Percentiles rank a stretch among this genome's conserved stretches.
These are phyloP conservation scores for Chionodraco myersi DNA, from an alignment of 2,113 vertebrate genomes.

Conservation along the genomic window DNA sequence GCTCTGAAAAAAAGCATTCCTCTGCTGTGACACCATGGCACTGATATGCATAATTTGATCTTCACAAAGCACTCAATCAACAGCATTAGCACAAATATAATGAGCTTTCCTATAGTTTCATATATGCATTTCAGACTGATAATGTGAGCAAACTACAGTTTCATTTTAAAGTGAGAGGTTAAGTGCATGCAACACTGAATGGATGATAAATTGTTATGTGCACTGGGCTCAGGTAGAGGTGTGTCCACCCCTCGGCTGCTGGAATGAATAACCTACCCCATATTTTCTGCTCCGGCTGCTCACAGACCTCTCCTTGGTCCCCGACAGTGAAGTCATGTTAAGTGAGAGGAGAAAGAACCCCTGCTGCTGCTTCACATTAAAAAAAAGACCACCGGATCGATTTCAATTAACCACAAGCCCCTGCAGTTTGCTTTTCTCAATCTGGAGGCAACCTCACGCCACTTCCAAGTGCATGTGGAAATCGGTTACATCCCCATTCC, in stretches of 20 bases:
- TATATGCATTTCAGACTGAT: constrained; percentile 23
- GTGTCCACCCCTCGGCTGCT: constrained; percentile 25
- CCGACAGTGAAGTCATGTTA: constrained; percentile 96
- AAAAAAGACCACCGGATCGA: constrained; percentile 58
- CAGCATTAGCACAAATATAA: constrained; percentile 23
- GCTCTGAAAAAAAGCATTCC: constrained; percentile 26
- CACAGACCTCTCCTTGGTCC: constrained; percentile 93
- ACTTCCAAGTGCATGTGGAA: constrained; percentile 59
- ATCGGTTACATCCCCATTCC: constrained; percentile 56
- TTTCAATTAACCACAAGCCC: constrained; percentile 68
- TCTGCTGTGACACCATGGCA: constrained; percentile 40
- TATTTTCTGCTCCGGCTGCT: constrained; percentile 93
- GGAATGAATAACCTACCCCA: constrained; percentile 87
- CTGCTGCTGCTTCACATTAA: constrained; percentile 77
- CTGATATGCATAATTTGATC: constrained; percentile 38
- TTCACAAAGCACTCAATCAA: constrained; percentile 36
- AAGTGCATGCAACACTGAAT: constrained; percentile 24
- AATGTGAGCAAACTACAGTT: constrained; percentile 2
- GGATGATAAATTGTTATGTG: constrained; percentile 46
- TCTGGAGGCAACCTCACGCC: constrained; percentile 51
- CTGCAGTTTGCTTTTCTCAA: constrained; percentile 64
- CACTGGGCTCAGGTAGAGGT: constrained; percentile 40
- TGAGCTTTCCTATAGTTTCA: constrained; percentile 7
- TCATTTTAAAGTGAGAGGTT: constrained; percentile 7
- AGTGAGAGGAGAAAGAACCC: constrained; percentile 67